These are phyloP conservation scores for Seira sanloemensis DNA, from an alignment of 2,888 invertebrate genomes.

Conservation along the genomic window DNA sequence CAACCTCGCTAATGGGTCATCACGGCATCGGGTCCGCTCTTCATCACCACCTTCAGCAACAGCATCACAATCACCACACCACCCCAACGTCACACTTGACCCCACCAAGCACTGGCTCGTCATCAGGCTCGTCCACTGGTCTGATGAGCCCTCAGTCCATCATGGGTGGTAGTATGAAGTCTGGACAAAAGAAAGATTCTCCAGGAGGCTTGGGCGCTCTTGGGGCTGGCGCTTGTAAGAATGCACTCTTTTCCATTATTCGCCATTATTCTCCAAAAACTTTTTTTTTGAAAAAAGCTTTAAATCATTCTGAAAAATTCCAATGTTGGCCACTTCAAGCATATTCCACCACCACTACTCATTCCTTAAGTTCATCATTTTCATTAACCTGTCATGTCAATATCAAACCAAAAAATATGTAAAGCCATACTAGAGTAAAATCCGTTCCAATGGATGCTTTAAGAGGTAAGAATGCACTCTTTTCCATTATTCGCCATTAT, in stretches of 20 bases:
- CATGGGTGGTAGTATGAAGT: constrained; percentile 56
- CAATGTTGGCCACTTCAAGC: constrained; percentile 24
- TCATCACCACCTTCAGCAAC: constrained; percentile 70
- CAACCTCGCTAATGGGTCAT: constrained; percentile 69
- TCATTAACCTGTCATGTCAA: constrained; percentile 75
- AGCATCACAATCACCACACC: constrained; percentile 64
- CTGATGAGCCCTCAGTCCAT: constrained; percentile 71
- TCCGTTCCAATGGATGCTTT: constrained; percentile 93
- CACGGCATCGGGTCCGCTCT: constrained; percentile 67
- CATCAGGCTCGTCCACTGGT: constrained; percentile 71
- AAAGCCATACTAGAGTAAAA: background rate
- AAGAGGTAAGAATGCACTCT: constrained; percentile 77
- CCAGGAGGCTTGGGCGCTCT: constrained; percentile 61
- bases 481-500: constrained; percentile 10
- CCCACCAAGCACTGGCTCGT: constrained; percentile 71
- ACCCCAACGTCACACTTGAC: constrained; percentile 69
- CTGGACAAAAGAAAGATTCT: constrained; percentile 60
- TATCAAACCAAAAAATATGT: background rate
- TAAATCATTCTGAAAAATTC: background rate
- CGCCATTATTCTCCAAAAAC: constrained; percentile 1
- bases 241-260: background rate
- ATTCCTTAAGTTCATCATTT: constrained; percentile 82
- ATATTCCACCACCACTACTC: constrained; percentile 82
- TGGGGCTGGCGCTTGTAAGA: constrained; percentile 37
- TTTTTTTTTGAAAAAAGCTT: background rate